Conservation (phyloP, 2,888 invertebrate species). For the Eurois occulta region DNA sequence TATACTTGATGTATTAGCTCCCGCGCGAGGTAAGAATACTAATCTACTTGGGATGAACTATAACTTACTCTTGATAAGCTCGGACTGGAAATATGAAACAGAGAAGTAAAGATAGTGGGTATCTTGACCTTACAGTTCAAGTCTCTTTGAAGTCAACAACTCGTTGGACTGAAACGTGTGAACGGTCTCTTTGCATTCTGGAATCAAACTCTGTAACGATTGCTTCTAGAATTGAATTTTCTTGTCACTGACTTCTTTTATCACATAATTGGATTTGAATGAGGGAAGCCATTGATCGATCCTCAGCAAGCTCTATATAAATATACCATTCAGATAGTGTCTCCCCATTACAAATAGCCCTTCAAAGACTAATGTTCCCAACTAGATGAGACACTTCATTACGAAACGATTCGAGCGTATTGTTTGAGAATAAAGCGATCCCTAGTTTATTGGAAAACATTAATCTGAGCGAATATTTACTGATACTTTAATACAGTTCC, state of each 20-base stretch:
- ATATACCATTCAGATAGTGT: slow-evolving; percentile 14
- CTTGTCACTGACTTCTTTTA: background rate
- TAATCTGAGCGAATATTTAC: slow-evolving; percentile 57
- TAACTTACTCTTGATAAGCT: slow-evolving; percentile 34
- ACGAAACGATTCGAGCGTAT: slow-evolving; percentile 38
- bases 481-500: slow-evolving; percentile 60
- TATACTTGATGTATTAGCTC: slow-evolving; percentile 54
- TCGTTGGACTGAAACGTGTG: background rate
- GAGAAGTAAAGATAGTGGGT: background rate
- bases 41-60: slow-evolving; percentile 43
- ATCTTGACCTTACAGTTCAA: slow-evolving; percentile 10
- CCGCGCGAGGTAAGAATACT: slow-evolving; percentile 52
- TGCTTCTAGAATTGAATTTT: background rate
- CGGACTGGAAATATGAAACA: slow-evolving; percentile 10
- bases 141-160: background rate
- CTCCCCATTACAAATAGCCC: slow-evolving; percentile 31
- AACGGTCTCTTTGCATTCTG: background rate
- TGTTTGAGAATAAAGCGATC: slow-evolving; percentile 55
- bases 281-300: slow-evolving; percentile 1
- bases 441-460: slow-evolving; percentile 49
- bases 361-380: slow-evolving; percentile 17
- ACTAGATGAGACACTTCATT: slow-evolving; percentile 43
- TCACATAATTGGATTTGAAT: background rate
- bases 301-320: background rate
- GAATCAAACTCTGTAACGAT: background rate